Evolutionary conservation across 2,113 vertebrate genomes (phyloP).

Genomic region (Zosterops japonicus): DNA sequence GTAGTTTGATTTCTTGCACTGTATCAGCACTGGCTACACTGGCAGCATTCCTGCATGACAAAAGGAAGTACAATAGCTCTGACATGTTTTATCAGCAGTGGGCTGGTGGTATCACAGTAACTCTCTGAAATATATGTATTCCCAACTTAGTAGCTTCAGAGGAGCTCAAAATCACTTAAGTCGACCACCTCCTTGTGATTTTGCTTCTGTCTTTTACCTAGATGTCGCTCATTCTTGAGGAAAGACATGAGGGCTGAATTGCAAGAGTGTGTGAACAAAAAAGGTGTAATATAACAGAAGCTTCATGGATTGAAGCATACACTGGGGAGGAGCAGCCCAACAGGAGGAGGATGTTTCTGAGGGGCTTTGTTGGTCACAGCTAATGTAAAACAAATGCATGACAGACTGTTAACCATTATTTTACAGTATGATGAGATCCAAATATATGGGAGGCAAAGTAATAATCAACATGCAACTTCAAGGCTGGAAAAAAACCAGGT

Average conservation of each 20-base stretch:
- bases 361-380: neutral
- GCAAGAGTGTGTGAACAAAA: neutral
- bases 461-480: neutral
- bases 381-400: neutral
- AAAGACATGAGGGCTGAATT: neutral
- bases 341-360: neutral
- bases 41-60: fast-evolving
- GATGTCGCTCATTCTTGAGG: neutral
- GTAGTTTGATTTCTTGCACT: neutral
- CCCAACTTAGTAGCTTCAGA: neutral
- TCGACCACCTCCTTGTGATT: neutral
- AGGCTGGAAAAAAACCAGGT: neutral
- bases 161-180: neutral
- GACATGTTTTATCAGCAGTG: fast-evolving
- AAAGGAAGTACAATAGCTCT: neutral
- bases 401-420: neutral
- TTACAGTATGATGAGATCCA: neutral
- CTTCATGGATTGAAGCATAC: neutral
- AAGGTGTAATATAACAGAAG: neutral
- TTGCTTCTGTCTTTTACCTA: neutral
- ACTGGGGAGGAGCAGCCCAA: neutral
- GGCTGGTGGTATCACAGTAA: fast-evolving
- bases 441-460: neutral
- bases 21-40: neutral
- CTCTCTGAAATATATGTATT: neutral